A percentile compares a stretch with the other conserved stretches of the same genome.
These are phyloP conservation scores for Phytoseiulus persimilis DNA, from an alignment of 2,888 invertebrate species.

Conservation along the genomic window DNA sequence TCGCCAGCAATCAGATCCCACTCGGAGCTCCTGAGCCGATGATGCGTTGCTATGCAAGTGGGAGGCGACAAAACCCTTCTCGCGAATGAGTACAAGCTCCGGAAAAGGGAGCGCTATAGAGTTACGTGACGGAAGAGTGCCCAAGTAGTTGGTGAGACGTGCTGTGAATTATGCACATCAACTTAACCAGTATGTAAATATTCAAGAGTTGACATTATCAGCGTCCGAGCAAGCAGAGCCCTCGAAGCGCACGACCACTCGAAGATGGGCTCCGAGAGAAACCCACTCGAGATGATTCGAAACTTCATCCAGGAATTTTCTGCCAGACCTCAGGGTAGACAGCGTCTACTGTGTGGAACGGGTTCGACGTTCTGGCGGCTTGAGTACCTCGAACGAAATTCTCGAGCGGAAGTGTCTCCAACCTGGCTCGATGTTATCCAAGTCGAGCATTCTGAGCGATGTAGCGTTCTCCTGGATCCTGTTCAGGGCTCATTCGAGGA, in stretches of 20 bases:
- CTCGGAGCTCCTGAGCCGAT: background rate
- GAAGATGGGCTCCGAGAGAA: background rate
- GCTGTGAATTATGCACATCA: conserved; percentile 5
- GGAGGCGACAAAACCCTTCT: background rate
- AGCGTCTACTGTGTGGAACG: too few relatives aligned
- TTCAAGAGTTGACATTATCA: background rate
- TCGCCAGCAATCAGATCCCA: background rate
- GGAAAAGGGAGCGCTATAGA: background rate
- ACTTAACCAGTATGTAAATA: background rate
- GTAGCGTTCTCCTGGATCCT: too few relatives aligned
- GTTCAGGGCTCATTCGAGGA: too few relatives aligned
- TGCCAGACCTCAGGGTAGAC: too few relatives aligned
- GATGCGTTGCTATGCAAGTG: background rate
- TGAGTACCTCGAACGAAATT: too few relatives aligned
- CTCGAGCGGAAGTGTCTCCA: too few relatives aligned
- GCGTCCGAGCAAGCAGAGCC: background rate
- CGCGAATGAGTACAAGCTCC: background rate
- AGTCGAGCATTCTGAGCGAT: too few relatives aligned
- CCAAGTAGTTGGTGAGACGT: background rate
- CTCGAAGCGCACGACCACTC: background rate
- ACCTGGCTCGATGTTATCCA: too few relatives aligned
- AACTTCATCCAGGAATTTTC: background rate
- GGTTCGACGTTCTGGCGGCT: too few relatives aligned
- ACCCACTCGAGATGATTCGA: background rate
- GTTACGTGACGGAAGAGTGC: background rate